Conservation (phyloP, 2,797 vertebrate genomes). For the Dendrocincla fuliginosa region DNA sequence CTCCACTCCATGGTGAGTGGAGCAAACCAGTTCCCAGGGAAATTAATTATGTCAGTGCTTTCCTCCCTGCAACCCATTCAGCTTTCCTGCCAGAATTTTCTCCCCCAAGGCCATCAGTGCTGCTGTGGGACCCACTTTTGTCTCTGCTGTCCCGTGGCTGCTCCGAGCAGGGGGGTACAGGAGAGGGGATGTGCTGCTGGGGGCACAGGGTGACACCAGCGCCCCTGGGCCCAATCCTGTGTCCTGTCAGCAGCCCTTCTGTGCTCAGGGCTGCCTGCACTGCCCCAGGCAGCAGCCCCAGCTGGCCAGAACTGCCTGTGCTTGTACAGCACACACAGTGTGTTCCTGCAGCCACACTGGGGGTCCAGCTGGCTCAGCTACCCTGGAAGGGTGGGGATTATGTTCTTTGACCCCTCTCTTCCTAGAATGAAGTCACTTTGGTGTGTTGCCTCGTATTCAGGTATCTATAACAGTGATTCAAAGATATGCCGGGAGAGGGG, state of each 20-base stretch:
- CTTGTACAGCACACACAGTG: background rate
- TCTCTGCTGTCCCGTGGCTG: background rate
- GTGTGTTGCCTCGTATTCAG: background rate
- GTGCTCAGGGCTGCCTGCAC: background rate
- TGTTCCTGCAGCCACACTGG: background rate
- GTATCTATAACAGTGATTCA: fast-evolving
- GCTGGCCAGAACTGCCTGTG: background rate
- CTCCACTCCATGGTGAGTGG: background rate
- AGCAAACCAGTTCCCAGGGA: constrained; percentile 36
- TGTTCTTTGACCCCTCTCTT: background rate
- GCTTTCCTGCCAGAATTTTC: constrained; percentile 2
- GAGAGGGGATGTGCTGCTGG: background rate
- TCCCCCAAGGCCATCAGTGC: background rate
- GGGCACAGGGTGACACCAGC: background rate
- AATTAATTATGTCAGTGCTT: constrained; percentile 35
- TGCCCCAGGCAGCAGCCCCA: background rate
- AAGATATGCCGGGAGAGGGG: background rate
- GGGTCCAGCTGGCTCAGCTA: background rate
- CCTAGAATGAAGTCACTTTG: background rate
- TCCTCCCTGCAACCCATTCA: background rate
- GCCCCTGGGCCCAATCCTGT: background rate
- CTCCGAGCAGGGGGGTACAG: background rate
- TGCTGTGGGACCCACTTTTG: background rate
- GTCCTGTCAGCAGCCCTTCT: background rate
- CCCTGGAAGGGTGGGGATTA: background rate